phyloP scores from a whole-genome alignment of 1,140 invertebrate species.

The Philopotamus ludificatus region DNA sequence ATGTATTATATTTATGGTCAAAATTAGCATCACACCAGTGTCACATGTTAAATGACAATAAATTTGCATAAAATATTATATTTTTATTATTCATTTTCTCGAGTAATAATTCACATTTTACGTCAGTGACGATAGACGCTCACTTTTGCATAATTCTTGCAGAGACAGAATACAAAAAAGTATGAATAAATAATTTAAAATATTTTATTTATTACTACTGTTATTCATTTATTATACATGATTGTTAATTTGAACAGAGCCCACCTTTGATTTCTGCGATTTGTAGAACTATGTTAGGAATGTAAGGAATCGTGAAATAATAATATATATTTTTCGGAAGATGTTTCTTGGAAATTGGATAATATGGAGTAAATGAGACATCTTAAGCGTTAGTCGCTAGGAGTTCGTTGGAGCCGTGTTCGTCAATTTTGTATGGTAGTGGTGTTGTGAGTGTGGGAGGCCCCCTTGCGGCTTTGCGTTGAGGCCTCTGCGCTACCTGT shows the following conservation, averaged over 20 bases:
- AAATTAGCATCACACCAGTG: too few species aligned
- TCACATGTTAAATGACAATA: too few species aligned
- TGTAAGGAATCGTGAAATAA: conserved; percentile 11
- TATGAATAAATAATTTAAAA: background rate
- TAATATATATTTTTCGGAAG: background rate
- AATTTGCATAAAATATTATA: background rate
- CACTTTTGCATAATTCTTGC: background rate
- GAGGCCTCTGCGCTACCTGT: conserved; percentile 42
- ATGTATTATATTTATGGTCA: too few species aligned
- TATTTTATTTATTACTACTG: background rate
- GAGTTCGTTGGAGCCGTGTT: conserved; percentile 52
- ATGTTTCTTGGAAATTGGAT: background rate
- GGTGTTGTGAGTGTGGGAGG: conserved; percentile 54
- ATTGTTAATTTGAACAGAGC: conserved; percentile 1
- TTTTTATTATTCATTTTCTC: background rate
- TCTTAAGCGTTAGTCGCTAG: conserved; percentile 43
- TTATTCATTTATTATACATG: background rate
- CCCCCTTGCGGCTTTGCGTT: conserved; percentile 44
- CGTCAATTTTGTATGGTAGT: conserved; percentile 57
- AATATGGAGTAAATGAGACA: background rate
- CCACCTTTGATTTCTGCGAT: conserved; percentile 32
- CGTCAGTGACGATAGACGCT: background rate
- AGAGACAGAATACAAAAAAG: background rate
- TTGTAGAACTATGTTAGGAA: conserved; percentile 9
- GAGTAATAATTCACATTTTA: background rate